Conservation (phyloP, 2,888 invertebrate genomes). For the Clanis bilineata region DNA sequence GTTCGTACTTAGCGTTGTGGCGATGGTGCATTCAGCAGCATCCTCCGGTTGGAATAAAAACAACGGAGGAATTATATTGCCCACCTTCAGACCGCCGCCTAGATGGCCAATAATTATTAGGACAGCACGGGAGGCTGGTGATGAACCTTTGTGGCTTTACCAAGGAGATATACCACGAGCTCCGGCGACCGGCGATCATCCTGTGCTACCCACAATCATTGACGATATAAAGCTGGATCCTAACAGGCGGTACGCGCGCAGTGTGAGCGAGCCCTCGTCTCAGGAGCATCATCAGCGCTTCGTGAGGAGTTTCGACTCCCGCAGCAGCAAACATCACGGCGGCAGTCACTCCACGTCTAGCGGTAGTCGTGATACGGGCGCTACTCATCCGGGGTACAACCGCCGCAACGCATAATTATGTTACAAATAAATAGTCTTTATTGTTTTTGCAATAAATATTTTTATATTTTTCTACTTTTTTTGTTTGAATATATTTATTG, state of each 20-base stretch:
- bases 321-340: conserved; percentile 5
- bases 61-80: conserved; percentile 20
- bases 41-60: conserved; percentile 13
- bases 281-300: not conserved
- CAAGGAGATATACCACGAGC: conserved; percentile 9
- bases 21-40: conserved; percentile 17
- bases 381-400: no score
- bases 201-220: conserved; percentile 16
- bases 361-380: not conserved
- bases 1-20: conserved; percentile 17
- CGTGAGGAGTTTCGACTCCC: conserved; percentile 1
- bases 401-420: no score
- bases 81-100: conserved; percentile 23
- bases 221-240: conserved; percentile 19
- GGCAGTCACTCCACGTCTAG: conserved; percentile 3
- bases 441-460: no score
- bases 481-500: no score
- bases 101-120: conserved; percentile 16
- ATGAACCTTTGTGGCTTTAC: conserved; percentile 14
- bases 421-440: no score
- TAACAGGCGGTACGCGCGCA: conserved; percentile 16
- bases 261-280: not conserved
- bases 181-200: conserved; percentile 10
- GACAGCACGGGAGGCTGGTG: conserved; percentile 19
- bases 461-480: no score